Evolutionary conservation across 53 echinoderm and acorn worm species (phyloP).

Genomic region (Mesocentrotus franciscanus): DNA sequence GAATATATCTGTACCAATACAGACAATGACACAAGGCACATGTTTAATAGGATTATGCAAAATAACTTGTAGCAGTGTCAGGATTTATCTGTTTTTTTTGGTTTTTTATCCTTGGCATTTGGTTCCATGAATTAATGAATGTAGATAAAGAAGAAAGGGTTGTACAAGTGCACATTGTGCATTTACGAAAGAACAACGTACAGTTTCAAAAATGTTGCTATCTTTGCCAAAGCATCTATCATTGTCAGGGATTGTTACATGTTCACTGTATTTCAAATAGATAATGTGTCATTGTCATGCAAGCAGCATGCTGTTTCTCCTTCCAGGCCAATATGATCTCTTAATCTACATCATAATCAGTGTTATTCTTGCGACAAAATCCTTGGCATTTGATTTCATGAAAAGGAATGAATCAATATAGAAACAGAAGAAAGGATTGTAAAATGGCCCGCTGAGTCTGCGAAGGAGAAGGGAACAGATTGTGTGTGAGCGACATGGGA

Average conservation of each 20-base stretch:
- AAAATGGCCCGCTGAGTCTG: constrained; percentile 10
- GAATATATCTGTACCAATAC: neutral
- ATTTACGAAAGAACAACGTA: neutral
- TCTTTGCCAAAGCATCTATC: constrained; percentile 6
- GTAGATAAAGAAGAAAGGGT: neutral
- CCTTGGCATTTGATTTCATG: constrained; percentile 26
- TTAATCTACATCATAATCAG: constrained; percentile 1
- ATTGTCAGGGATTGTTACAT: neutral
- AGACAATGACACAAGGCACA: neutral
- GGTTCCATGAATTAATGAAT: neutral
- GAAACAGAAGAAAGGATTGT: constrained; percentile 5
- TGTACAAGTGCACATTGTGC: neutral
- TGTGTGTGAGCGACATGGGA: neutral
- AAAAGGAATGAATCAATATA: constrained; percentile 34
- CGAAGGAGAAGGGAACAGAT: constrained; percentile 15
- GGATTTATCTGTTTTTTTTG: neutral
- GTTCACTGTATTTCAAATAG: neutral
- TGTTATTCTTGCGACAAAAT: constrained; percentile 18
- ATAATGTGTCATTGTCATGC: constrained; percentile 15
- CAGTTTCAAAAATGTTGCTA: neutral
- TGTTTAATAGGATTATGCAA: too few relatives aligned
- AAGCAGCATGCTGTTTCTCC: neutral
- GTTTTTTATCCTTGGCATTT: neutral
- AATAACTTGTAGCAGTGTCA: neutral
- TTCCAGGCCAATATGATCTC: constrained; percentile 3